Evolutionary conservation across 2,113 vertebrate species (phyloP), one percentile per base, ranked within the genome.

Genomic region (Phycodurus eques): DNA sequence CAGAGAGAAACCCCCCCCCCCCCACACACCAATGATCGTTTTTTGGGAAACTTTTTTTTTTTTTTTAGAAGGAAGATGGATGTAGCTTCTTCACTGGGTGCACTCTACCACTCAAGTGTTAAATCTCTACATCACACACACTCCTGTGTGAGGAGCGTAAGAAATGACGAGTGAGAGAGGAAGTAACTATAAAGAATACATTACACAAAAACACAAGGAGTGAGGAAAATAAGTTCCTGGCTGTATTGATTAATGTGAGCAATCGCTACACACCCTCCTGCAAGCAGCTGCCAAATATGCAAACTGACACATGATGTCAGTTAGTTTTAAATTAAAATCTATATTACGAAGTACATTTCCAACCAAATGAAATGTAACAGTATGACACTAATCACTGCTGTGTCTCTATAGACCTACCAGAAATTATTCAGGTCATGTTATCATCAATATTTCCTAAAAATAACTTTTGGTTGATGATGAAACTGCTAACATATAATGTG

Each of bases 71-170:
- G 35, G 19, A 73, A 76, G 44, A 73, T 44, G 49, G 31, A 75
- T 67, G 80, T 81, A 72, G 71, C 74, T 76, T 68, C 81, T 87
- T 67, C 61, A 72, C 70, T 67, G 51, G 65, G 44, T 61, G 63
- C n/a, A 62, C 73, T 83, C 56, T 9, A 71, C 56, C 73, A 80
- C 49, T 80, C 69, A 54, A 83, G 75, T 83, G 78, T 63, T 80
- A 79, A 81, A 78, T 77, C 81, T 80, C 72, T 64, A 80, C 79
- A 66, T 79, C 72, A 75, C 71, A 70, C 60, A 74, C 67, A 68
- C 73, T 72, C 20, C 62, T 63, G 70, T 31, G 56, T 65, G 77
- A 61, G 47, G 69, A 77, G 44, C 51, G 49, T 17, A 57, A 22
- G 73, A 75, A 31, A 68, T 5, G 12, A 49, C 5, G 35, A 63